These are phyloP conservation scores for Aratinga solstitialis DNA, from an alignment of 2,797 vertebrate species.

Conservation along the genomic window DNA sequence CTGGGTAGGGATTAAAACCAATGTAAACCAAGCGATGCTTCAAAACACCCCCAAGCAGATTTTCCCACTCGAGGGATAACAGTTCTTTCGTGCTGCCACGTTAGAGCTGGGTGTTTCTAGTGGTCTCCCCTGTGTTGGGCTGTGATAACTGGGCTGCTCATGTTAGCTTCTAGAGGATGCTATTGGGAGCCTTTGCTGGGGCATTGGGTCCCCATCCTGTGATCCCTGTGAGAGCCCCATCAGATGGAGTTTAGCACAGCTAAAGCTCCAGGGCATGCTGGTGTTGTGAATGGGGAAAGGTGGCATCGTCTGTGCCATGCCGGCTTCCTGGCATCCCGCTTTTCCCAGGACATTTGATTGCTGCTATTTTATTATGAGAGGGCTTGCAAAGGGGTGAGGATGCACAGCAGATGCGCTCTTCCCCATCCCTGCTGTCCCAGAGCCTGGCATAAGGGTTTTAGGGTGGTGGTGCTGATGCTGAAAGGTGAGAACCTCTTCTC, in stretches of 20 bases:
- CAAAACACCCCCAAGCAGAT: neutral
- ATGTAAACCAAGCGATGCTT: neutral
- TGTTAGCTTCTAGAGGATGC: neutral
- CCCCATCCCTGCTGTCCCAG: neutral
- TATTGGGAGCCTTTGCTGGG: neutral
- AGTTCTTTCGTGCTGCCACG: no score
- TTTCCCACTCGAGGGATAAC: neutral
- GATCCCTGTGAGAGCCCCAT: neutral
- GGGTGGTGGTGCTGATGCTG: neutral
- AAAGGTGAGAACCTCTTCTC: accelerated
- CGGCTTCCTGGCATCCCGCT: neutral
- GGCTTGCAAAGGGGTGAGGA: neutral
- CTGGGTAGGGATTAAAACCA: neutral
- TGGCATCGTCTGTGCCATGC: accelerated
- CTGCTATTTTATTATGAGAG: neutral
- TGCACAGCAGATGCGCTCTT: accelerated
- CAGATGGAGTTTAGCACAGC: neutral
- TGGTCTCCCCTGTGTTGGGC: neutral
- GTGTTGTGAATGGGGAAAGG: neutral
- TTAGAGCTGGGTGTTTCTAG: neutral
- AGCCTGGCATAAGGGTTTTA: neutral
- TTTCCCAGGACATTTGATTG: neutral
- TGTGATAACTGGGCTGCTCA: accelerated
- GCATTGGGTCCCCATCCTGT: accelerated
- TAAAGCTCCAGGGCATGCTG: neutral